Percentiles rank a stretch among this genome's conserved stretches.
These are phyloP conservation scores for Meles meles DNA, from an alignment of 2,113 vertebrate genomes.

Conservation along the genomic window DNA sequence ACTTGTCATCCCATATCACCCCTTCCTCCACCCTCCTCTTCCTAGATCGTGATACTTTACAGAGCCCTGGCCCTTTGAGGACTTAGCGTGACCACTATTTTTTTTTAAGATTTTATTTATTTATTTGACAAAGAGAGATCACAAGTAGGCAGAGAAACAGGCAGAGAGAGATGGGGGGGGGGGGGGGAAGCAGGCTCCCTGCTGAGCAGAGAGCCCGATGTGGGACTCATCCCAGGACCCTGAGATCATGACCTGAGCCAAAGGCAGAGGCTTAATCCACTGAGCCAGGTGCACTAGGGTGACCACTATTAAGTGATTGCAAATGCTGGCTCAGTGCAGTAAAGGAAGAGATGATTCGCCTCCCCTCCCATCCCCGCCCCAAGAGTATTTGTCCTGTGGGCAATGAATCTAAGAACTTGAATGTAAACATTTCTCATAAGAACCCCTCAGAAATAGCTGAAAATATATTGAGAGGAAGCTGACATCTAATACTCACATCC, in stretches of 20 bases:
- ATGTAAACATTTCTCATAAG: not conserved
- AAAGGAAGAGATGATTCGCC: not conserved
- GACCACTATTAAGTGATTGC: not conserved
- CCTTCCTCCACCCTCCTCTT: not conserved
- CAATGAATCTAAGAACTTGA: not conserved
- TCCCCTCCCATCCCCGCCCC: accelerated
- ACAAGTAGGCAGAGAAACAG: too few species aligned
- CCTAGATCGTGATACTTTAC: not conserved
- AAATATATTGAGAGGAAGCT: not conserved
- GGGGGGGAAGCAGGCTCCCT: too few species aligned
- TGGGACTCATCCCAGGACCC: too few species aligned
- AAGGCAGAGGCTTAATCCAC: too few species aligned
- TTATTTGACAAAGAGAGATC: too few species aligned
- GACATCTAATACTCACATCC: not conserved
- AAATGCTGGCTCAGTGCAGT: not conserved
- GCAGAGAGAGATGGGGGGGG: too few species aligned
- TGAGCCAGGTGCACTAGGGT: too few species aligned
- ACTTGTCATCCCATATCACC: not conserved
- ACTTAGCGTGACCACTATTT: not conserved
- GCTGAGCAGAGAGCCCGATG: too few species aligned
- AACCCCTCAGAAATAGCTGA: not conserved
- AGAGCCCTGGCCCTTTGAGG: not conserved
- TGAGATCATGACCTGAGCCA: too few species aligned
- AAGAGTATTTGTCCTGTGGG: not conserved
- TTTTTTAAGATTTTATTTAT: too few species aligned